These are phyloP conservation scores for Drosophila rellima DNA, from an alignment of 2,888 invertebrate species.

Conservation along the genomic window DNA sequence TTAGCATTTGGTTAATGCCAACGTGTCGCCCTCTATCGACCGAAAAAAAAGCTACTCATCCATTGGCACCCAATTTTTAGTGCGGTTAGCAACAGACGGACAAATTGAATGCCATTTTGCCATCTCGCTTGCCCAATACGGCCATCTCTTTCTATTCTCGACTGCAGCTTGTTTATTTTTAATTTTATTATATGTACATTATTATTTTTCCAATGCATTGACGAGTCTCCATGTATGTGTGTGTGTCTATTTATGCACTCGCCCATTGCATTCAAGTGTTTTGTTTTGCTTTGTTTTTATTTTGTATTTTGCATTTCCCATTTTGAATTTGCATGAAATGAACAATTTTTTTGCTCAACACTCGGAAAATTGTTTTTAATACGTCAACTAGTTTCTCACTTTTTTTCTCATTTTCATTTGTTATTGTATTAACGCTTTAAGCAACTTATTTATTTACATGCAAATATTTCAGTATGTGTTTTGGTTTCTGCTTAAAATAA, in stretches of 20 bases:
- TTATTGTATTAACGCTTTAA: conserved; percentile 50
- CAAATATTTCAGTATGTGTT: conserved; percentile 63
- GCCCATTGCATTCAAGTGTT: conserved; percentile 67
- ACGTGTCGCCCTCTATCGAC: conserved; percentile 59
- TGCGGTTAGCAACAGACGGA: conserved; percentile 73
- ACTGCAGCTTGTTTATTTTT: conserved; percentile 68
- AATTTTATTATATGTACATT: conserved; percentile 72
- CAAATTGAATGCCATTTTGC: conserved; percentile 13
- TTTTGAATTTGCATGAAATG: conserved; percentile 57
- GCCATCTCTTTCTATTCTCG: conserved; percentile 45
- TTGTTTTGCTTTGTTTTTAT: conserved; percentile 74
- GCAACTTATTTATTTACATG: conserved; percentile 61
- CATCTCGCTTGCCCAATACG: conserved; percentile 37
- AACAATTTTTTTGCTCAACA: conserved; percentile 33
- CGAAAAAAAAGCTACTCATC: conserved; percentile 45
- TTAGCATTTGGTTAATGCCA: conserved; percentile 80
- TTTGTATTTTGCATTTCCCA: conserved; percentile 54
- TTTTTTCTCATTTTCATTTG: conserved; percentile 39
- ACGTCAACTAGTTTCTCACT: conserved; percentile 50
- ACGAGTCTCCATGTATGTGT: conserved; percentile 19
- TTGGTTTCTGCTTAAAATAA: conserved; percentile 67
- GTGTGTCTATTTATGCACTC: conserved; percentile 61
- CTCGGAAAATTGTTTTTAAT: conserved; percentile 73
- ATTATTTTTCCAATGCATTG: conserved; percentile 62
- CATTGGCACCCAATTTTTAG: conserved; percentile 53